phyloP scores from a whole-genome alignment of 2,797 vertebrate genomes.

The Craterocephalus amniculus region DNA sequence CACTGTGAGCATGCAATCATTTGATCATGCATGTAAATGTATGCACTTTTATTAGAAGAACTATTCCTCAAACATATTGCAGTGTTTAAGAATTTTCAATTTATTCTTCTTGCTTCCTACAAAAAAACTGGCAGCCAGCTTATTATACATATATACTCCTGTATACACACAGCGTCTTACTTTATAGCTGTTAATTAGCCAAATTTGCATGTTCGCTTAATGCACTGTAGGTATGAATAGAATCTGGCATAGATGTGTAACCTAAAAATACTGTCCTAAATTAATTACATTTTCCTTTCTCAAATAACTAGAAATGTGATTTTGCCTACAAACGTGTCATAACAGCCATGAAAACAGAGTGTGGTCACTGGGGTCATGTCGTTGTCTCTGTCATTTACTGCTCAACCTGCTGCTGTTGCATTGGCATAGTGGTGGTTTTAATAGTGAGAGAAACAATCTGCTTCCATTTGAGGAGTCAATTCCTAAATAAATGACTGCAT shows the following conservation, averaged over 20 bases:
- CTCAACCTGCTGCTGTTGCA: conserved; percentile 20
- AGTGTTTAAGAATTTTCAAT: not conserved
- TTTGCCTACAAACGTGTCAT: conserved; percentile 31
- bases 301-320: conserved; percentile 13
- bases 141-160: not conserved
- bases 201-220: not conserved
- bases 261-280: conserved; percentile 18
- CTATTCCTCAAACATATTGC: conserved; percentile 2
- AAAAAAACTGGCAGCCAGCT: not conserved
- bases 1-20: conserved; percentile 28
- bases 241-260: not conserved
- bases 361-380: conserved; percentile 36
- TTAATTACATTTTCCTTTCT: conserved; percentile 1
- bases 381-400: conserved; percentile 9
- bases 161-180: not conserved
- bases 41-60: conserved; percentile 15
- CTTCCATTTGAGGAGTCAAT: conserved; percentile 32
- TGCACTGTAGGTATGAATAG: not conserved
- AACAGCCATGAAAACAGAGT: conserved; percentile 39
- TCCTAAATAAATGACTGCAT: conserved; percentile 13
- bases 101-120: not conserved
- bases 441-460: conserved; percentile 23
- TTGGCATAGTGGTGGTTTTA: not conserved
- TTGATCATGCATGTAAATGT: not conserved
- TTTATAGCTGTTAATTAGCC: not conserved